Evolutionary conservation across 2,797 vertebrate species (phyloP).

Genomic region (Gorsachius magnificus): DNA sequence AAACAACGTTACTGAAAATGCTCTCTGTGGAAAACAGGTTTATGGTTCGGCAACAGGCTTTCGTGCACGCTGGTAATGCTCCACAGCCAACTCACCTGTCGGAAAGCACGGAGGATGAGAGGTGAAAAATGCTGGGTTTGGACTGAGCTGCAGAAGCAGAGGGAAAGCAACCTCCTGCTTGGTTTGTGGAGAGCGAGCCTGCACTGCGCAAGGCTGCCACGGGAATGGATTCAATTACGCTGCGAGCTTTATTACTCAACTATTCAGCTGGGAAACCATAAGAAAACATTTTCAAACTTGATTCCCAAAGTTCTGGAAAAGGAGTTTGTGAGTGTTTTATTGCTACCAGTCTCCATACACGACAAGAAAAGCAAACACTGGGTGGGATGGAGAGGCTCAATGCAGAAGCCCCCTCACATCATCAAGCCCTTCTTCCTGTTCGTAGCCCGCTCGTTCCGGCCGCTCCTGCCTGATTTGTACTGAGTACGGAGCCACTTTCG

Average conservation of each 20-base stretch:
- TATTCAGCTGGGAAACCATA: slow-evolving; percentile 17
- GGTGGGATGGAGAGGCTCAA: neutral
- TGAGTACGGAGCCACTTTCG: neutral
- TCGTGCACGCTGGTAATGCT: neutral
- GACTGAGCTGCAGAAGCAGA: neutral
- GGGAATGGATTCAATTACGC: neutral
- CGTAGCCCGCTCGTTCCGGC: neutral
- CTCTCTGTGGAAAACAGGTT: neutral
- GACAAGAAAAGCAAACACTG: neutral
- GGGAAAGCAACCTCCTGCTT: neutral
- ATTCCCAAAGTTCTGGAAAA: neutral
- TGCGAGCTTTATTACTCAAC: slow-evolving; percentile 7
- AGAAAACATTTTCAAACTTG: slow-evolving; percentile 21
- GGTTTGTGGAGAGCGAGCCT: neutral
- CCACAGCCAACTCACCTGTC: neutral
- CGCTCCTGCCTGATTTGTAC: neutral
- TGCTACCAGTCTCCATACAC: neutral
- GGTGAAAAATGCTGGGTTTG: neutral
- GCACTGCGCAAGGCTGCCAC: neutral
- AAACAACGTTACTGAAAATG: neutral
- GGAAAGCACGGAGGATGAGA: neutral
- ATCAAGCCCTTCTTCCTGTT: neutral
- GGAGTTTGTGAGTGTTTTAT: slow-evolving; percentile 2
- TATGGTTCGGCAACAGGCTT: neutral
- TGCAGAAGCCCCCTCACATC: neutral